Conservation (phyloP, 2,113 vertebrate species). For the Corvus hawaiiensis region DNA sequence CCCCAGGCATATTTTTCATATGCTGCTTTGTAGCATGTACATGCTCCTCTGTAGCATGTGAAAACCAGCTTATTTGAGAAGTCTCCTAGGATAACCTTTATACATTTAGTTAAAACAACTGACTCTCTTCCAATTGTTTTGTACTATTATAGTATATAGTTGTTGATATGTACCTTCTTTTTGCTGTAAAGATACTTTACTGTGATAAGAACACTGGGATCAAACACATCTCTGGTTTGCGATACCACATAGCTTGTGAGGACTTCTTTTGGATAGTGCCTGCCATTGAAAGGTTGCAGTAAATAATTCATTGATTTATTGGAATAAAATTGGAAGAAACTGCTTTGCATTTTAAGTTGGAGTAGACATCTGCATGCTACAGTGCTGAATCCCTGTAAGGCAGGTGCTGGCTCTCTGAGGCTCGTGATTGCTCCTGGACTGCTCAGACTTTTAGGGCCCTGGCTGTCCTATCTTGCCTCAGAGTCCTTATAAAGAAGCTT, state of each 20-base stretch:
- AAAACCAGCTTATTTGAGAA: background rate
- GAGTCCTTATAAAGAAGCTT: background rate
- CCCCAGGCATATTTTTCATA: background rate
- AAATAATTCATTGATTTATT: background rate
- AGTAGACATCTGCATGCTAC: accelerated
- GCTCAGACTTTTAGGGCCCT: background rate
- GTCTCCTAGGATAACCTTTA: background rate
- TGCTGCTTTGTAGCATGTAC: background rate
- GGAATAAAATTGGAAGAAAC: background rate
- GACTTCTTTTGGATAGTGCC: background rate
- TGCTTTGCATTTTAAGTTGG: background rate
- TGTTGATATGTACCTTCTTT: background rate
- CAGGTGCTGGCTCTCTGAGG: background rate
- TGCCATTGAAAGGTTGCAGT: background rate
- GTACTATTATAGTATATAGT: background rate
- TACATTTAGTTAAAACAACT: background rate
- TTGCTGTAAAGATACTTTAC: background rate
- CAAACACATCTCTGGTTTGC: background rate
- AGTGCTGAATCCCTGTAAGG: background rate
- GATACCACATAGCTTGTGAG: background rate
- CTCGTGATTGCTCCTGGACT: background rate
- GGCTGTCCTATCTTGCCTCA: background rate
- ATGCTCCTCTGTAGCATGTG: background rate
- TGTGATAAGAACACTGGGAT: background rate
- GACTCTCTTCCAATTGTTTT: background rate